Conservation (phyloP, 2,113 vertebrate species). For the Bothrops jararaca region DNA sequence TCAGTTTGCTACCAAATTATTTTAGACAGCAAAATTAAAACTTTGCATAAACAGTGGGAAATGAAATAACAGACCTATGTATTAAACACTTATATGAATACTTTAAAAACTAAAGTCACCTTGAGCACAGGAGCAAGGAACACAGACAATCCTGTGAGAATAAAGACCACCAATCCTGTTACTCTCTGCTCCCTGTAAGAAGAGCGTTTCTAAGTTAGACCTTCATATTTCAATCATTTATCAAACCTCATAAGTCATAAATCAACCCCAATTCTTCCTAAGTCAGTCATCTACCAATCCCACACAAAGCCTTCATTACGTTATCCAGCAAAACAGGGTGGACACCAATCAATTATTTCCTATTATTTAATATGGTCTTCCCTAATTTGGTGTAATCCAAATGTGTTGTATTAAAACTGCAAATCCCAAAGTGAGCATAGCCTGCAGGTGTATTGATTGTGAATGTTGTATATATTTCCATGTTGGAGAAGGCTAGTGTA, state of each 20-base stretch:
- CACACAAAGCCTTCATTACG: neutral
- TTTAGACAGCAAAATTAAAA: neutral
- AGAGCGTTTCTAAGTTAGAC: neutral
- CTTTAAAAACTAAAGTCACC: slow-evolving; percentile 57
- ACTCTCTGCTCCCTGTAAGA: slow-evolving; percentile 75
- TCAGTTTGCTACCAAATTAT: neutral
- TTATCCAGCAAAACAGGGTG: neutral
- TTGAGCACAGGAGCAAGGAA: slow-evolving; percentile 76
- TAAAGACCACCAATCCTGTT: slow-evolving; percentile 73
- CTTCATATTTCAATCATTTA: accelerated
- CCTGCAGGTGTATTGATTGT: neutral
- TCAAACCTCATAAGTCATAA: neutral
- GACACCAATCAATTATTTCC: neutral
- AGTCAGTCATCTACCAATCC: accelerated
- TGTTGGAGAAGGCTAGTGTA: neutral
- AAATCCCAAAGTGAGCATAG: neutral
- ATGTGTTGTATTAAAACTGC: neutral
- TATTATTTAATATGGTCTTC: neutral
- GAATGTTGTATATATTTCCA: neutral
- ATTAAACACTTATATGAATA: neutral
- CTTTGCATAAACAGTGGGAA: neutral
- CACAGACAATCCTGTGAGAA: slow-evolving; percentile 71
- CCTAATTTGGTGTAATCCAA: neutral
- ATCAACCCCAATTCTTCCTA: neutral
- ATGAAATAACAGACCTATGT: neutral